Evolutionary conservation across 2,888 invertebrate genomes (phyloP).

Genomic region (Prostheceraeus crozeri): DNA sequence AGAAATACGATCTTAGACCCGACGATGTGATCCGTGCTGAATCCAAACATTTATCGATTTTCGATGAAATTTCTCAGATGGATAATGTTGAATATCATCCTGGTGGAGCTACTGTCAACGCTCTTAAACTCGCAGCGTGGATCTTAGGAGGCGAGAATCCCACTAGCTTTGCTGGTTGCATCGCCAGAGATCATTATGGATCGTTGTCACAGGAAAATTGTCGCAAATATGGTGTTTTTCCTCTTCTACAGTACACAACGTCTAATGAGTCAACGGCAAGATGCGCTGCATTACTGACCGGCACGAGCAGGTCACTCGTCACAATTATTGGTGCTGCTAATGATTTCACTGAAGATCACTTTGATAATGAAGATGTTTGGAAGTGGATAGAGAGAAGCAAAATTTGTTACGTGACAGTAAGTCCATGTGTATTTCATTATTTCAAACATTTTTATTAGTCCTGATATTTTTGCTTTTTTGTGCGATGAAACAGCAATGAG

Average conservation of each 20-base stretch:
- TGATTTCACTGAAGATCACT: conserved; percentile 67
- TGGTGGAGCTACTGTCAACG: conserved; percentile 92
- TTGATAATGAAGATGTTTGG: conserved; percentile 68
- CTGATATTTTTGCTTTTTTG: too few species aligned
- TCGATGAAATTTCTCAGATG: conserved; percentile 61
- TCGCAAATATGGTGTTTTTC: conserved; percentile 67
- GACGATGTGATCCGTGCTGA: conserved; percentile 89
- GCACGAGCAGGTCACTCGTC: conserved; percentile 75
- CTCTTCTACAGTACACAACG: conserved; percentile 54
- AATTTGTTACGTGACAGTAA: conserved; percentile 59
- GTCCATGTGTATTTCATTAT: too few species aligned
- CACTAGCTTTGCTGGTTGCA: conserved; percentile 82
- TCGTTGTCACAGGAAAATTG: conserved; percentile 73
- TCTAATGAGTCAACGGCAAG: conserved; percentile 67
- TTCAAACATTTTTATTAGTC: too few species aligned
- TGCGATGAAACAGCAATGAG: too few species aligned
- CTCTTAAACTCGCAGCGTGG: conserved; percentile 85
- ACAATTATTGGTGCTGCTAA: conserved; percentile 92
- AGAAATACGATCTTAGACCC: conserved; percentile 73
- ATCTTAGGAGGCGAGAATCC: conserved; percentile 70
- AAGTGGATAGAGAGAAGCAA: conserved; percentile 68
- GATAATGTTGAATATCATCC: conserved; percentile 69
- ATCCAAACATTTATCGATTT: conserved; percentile 73
- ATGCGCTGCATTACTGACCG: conserved; percentile 85
- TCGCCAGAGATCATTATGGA: conserved; percentile 80